Base-by-base conservation (phyloP, 2,888 invertebrate genomes). In the Eupithecia subumbrata region DNA sequence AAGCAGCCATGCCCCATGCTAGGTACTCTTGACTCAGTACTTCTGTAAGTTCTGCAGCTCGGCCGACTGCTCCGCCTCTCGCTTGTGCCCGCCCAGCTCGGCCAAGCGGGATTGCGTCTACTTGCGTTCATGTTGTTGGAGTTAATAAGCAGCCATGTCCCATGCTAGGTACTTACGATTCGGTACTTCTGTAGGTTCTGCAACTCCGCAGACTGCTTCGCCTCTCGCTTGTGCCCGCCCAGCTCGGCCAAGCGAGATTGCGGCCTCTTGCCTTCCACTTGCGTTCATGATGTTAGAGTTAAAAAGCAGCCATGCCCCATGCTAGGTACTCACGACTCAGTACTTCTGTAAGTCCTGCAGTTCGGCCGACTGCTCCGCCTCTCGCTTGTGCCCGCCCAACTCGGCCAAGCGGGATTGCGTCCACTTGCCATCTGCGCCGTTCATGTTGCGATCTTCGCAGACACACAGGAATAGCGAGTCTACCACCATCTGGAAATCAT, bases 381-480 rank as follows among this genome's bases (percentile, higher is more conserved):
- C 83, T 12, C 79, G 80, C 75, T 84, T 83, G 82, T 91, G 89
- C 0, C 95, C 96, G 45, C 96, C 94, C 2, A 96, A 91, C 82
- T 95, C 95, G 18, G 96, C 96, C 68, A 96, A 87, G 45, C 95
- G 95, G 1, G 96, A 95, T 80, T 92, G 92, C 80, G 95, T 95
- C 96, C 96, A 96, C 66, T 94, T 92, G 14, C 97, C 97, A 40
- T 96, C 96, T 0, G 96, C 96, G 2, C 97, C 97, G 88, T 98
- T 98, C 89, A 97, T 96, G 76, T 97, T 97, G 90, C 97, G 97
- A 88, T 98, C 98, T 90, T 99, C 98, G 87, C 98, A 99, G 85
- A 98, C 98, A 89, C 99, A 99, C 79, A 99, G 93, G 91, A 99
- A 98, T 73, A 99, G 94, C 0, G 99, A 98, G 89, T 99, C 99